phyloP scores from a whole-genome alignment of 2,113 vertebrate species.

The Myrmophylax atrothorax region DNA sequence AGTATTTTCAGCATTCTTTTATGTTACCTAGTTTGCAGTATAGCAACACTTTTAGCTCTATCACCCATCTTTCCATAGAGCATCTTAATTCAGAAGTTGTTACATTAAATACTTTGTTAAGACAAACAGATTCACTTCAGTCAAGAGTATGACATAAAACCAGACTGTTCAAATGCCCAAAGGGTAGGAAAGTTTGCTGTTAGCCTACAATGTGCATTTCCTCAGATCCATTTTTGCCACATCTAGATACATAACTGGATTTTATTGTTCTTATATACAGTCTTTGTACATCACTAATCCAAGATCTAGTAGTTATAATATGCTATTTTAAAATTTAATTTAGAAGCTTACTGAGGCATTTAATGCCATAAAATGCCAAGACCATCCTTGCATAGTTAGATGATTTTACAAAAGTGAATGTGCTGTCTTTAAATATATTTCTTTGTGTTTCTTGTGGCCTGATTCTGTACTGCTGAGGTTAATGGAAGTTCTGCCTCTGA shows the following conservation, averaged over 20 bases:
- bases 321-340: not conserved
- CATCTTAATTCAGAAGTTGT: not conserved
- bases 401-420: not conserved
- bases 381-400: not conserved
- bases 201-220: not conserved
- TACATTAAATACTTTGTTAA: not conserved
- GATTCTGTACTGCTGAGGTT: not conserved
- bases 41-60: not conserved
- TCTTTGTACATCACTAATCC: not conserved
- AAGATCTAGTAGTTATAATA: not conserved
- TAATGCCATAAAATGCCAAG: not conserved
- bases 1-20: slow-evolving; percentile 61
- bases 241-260: not conserved
- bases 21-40: not conserved
- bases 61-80: not conserved
- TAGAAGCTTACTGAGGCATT: not conserved
- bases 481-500: not conserved
- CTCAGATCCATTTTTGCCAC: not conserved
- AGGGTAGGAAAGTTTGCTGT: not conserved
- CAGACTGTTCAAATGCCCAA: not conserved
- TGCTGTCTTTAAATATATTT: not conserved
- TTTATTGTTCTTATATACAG: not conserved
- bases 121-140: not conserved
- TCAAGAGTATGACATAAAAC: not conserved
- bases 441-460: not conserved